phyloP scores from a whole-genome alignment of 2,113 vertebrate species.

The Clarias macrocephalus region DNA sequence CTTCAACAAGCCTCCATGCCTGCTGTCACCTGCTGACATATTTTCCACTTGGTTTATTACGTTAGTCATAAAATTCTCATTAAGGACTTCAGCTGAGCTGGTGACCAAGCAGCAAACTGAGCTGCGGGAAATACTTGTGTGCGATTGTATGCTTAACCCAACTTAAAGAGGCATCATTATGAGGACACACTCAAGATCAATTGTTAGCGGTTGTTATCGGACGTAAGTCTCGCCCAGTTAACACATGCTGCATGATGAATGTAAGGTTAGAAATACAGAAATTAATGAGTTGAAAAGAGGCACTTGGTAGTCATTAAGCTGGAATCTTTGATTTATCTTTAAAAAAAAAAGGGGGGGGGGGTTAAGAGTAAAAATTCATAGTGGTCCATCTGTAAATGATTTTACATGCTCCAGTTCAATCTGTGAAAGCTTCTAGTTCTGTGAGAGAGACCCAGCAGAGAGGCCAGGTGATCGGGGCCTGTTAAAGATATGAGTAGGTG shows the following conservation, averaged over 20 bases:
- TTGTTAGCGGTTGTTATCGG: conserved; percentile 27
- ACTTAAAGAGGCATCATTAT: conserved; percentile 1
- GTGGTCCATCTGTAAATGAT: conserved; percentile 34
- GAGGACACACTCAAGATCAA: neutral
- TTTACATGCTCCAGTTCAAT: conserved; percentile 29
- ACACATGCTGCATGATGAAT: conserved; percentile 16
- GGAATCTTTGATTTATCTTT: neutral
- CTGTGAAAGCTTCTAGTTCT: conserved; percentile 13
- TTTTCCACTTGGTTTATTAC: conserved; percentile 51
- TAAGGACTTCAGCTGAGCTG: conserved; percentile 34
- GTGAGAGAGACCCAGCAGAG: conserved; percentile 46
- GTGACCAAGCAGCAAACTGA: conserved; percentile 24
- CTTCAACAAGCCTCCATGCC: conserved; percentile 59
- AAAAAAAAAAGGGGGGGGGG: neutral
- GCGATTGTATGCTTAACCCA: neutral
- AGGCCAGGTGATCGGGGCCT: conserved; percentile 46
- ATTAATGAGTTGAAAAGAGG: conserved; percentile 23
- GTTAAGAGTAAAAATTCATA: conserved; percentile 4
- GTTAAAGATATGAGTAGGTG: conserved; percentile 26
- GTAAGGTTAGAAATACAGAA: conserved; percentile 2
- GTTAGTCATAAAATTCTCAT: conserved; percentile 48
- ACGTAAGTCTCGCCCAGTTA: neutral
- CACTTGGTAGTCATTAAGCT: conserved; percentile 2
- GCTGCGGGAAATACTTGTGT: neutral
- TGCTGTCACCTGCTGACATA: conserved; percentile 51